Percentiles rank a stretch among this genome's conserved stretches.
Conservation (phyloP, 2,797 vertebrate genomes). For the Gymnothorax reevesii region DNA sequence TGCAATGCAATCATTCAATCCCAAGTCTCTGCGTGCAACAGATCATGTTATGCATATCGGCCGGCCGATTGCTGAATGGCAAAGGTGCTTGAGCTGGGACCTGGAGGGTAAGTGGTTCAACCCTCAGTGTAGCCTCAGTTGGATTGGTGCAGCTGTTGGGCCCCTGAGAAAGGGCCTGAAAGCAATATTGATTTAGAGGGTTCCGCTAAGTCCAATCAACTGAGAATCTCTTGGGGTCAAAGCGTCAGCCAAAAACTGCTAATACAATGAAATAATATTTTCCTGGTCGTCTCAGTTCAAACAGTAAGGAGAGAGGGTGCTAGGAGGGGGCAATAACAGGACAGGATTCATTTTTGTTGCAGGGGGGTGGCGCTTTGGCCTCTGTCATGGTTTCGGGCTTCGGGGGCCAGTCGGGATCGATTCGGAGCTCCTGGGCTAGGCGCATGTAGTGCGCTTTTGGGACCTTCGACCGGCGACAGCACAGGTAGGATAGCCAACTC, state of each 20-base stretch:
- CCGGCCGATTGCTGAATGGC: too few relatives aligned
- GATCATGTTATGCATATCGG: too few relatives aligned
- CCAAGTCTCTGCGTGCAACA: not conserved
- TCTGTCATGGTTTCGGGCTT: constrained; percentile 95
- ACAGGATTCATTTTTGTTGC: constrained; percentile 79
- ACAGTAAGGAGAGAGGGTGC: constrained; percentile 45
- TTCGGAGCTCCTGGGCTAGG: constrained; percentile 90
- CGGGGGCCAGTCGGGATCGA: constrained; percentile 97
- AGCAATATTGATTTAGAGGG: too few relatives aligned
- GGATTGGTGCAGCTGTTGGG: too few relatives aligned
- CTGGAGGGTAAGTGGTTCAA: too few relatives aligned
- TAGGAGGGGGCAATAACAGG: constrained; percentile 82
- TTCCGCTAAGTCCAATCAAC: too few relatives aligned
- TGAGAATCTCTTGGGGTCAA: too few relatives aligned
- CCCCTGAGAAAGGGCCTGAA: too few relatives aligned
- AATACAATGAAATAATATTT: too few relatives aligned
- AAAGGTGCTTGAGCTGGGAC: too few relatives aligned
- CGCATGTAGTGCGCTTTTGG: constrained; percentile 96
- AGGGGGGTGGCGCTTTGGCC: constrained; percentile 73
- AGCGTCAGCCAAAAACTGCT: too few relatives aligned
- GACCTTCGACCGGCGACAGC: constrained; percentile 70
- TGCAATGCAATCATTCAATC: not conserved
- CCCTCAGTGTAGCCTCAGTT: too few relatives aligned
- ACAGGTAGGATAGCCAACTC: constrained; percentile 73
- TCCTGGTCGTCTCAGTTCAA: constrained; percentile 13